Percentiles rank a stretch among this genome's conserved stretches.
Conservation (phyloP, 2,113 vertebrate species). For the Miniopterus natalensis region DNA sequence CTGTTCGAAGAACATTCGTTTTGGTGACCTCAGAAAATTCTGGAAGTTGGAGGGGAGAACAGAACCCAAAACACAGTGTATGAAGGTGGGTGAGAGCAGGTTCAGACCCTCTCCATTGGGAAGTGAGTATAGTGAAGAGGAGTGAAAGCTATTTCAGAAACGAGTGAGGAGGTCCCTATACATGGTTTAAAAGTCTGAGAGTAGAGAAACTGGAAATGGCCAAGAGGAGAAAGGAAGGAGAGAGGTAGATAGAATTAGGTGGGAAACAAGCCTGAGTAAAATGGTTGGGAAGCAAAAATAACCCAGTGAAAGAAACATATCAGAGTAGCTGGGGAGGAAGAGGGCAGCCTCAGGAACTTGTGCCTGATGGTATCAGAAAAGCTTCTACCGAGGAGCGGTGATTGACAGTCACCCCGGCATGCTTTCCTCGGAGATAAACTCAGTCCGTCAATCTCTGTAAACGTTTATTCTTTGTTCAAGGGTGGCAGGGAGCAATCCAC, state of each 20-base stretch:
- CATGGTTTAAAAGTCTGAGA: not conserved
- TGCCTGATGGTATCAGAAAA: not conserved
- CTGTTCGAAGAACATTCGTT: not conserved
- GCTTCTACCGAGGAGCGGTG: not conserved
- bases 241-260: not conserved
- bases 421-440: not conserved
- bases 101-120: not conserved
- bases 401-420: not conserved
- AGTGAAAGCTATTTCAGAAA: not conserved
- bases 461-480: not conserved
- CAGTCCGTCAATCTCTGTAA: not conserved
- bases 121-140: not conserved
- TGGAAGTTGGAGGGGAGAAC: not conserved
- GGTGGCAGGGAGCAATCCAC: not conserved
- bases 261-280: not conserved
- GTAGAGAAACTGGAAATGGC: conserved; percentile 30
- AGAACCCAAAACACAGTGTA: conserved; percentile 50
- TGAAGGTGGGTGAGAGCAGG: not conserved
- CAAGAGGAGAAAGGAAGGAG: not conserved
- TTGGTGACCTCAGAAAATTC: conserved; percentile 20
- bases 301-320: conserved; percentile 25
- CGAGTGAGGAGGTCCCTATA: not conserved
- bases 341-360: not conserved
- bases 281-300: conserved; percentile 14
- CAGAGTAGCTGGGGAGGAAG: not conserved